A percentile compares a stretch with the other conserved stretches of the same genome.
These are phyloP conservation scores for Todiramphus chloris DNA, from an alignment of 2,113 vertebrate genomes.

Conservation along the genomic window DNA sequence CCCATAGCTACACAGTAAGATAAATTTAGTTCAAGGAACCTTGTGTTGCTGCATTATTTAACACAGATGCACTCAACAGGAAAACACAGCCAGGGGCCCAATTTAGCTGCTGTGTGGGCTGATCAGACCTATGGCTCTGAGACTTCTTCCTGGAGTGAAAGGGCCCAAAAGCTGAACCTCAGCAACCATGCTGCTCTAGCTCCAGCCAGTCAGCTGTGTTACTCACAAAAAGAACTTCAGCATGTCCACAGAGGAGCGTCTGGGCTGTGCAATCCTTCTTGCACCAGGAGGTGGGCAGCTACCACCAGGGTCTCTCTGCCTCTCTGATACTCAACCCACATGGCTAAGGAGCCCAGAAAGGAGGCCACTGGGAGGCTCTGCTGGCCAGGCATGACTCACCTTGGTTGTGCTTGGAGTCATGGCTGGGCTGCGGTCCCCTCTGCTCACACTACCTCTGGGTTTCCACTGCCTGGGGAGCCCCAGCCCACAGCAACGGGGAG, in stretches of 20 bases:
- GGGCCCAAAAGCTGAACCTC: neutral
- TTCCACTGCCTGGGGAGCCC: neutral
- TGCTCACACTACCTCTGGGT: neutral
- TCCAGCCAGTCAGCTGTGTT: neutral
- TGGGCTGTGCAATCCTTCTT: neutral
- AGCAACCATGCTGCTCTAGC: neutral
- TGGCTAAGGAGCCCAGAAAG: neutral
- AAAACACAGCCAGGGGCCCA: neutral
- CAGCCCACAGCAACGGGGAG: neutral
- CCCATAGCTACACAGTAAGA: conserved; percentile 17
- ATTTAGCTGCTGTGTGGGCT: conserved; percentile 11
- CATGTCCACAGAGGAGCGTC: neutral
- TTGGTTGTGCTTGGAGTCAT: neutral
- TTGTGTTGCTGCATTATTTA: conserved; percentile 48
- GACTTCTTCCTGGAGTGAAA: neutral
- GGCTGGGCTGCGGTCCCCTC: neutral
- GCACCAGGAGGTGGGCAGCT: neutral
- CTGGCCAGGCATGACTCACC: neutral
- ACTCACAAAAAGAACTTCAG: neutral
- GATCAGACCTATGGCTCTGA: neutral
- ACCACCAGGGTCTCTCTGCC: neutral
- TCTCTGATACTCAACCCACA: neutral
- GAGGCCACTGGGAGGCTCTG: accelerated
- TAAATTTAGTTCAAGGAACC: conserved; percentile 22
- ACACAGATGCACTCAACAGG: neutral